Evolutionary conservation across 2,113 vertebrate genomes (phyloP).

Genomic region (Zosterops lateralis): DNA sequence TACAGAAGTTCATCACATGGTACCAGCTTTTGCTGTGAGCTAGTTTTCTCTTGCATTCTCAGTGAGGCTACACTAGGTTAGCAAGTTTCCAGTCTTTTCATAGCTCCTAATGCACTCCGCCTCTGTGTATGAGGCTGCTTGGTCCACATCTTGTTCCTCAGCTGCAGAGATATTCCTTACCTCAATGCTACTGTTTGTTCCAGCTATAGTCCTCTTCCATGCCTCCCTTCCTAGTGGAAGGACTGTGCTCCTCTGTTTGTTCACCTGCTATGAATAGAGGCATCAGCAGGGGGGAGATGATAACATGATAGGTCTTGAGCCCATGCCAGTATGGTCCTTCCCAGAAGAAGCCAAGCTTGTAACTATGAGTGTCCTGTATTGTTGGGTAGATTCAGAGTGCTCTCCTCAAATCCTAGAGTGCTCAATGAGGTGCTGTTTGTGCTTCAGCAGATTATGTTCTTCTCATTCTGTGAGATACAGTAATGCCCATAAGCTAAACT

Average conservation of each 20-base stretch:
- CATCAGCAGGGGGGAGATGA: not conserved
- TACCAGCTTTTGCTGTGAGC: not conserved
- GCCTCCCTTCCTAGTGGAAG: not conserved
- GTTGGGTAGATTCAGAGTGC: not conserved
- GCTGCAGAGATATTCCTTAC: not conserved
- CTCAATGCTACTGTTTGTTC: not conserved
- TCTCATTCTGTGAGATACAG: not conserved
- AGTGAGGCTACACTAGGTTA: not conserved
- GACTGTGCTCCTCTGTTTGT: not conserved
- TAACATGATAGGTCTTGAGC: not conserved
- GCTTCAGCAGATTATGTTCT: not conserved
- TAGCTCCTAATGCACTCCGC: not conserved
- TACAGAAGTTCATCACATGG: accelerated
- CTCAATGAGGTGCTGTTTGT: not conserved
- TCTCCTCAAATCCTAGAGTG: not conserved
- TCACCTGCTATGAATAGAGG: not conserved
- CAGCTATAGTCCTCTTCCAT: accelerated
- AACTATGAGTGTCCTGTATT: not conserved
- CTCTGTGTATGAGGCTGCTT: not conserved
- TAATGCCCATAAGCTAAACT: not conserved
- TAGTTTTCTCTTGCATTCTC: not conserved
- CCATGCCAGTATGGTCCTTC: not conserved
- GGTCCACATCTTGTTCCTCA: not conserved
- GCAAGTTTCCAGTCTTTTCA: not conserved
- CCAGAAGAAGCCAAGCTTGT: not conserved